Base-by-base conservation (phyloP, 2,797 vertebrate species). In the Anolis apletophallus region DNA sequence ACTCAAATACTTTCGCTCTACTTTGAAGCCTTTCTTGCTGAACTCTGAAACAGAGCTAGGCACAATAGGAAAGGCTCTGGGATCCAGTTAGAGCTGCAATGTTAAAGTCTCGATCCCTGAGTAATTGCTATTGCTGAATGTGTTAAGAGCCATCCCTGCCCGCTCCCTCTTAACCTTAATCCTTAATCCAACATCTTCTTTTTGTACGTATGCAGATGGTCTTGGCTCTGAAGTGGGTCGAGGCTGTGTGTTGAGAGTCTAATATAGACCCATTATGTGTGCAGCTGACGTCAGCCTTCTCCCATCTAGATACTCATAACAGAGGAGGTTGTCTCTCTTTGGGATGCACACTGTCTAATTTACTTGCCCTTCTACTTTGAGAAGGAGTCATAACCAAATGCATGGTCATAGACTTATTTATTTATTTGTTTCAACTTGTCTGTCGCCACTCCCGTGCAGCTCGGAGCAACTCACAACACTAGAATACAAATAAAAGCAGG, bases 101-200 rank as follows among this genome's bases (percentile, higher is more conserved):
- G 72, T n/a, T 80, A 78, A 87, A 83, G 83, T 71, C 69, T 88
- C 81, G 26, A 87, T 59, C 90, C 85, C 80, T 81, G 50, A 59
- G 79, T 90, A 67, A 55, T 89, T 83, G 59, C 61, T 11, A 52
- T 3, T n/a, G 81, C 61, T 54, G 87, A 91, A 81, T 57, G 73
- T 79, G 14, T 64, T 82, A 50, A 88, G 57, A 89, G 76, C 81
- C 82, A 83, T 87, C 88, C 85, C 83, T 88, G 84, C 85, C 55
- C 90, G 87, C 87, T 94, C 79, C 74, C 74, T 68, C 84, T 84
- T 86, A 87, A 84, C 92, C 90, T 94, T 93, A 94, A 94, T 94
- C 94, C 94, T 89, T 93, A 94, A 93, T 93, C 93, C 83, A 74
- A 67, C 80, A 79, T 94, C 92, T 92, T 89, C 81, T 89, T 93